A percentile compares a stretch with the other conserved stretches of the same genome.
These are phyloP conservation scores for Iguana delicatissima DNA, from an alignment of 2,797 vertebrate species.

Conservation along the genomic window DNA sequence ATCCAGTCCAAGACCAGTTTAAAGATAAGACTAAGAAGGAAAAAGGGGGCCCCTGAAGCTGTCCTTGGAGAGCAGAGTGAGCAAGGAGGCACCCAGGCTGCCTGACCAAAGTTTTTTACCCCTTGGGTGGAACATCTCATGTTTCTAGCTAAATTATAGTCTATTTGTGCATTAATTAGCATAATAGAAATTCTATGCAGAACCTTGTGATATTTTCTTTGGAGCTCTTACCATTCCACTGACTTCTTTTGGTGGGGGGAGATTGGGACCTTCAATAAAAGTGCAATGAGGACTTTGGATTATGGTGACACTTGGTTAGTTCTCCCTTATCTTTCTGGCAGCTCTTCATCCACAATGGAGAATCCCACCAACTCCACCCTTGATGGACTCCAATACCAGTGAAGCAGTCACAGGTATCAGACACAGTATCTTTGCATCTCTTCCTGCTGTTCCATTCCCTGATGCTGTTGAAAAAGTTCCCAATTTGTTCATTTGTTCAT, in stretches of 20 bases:
- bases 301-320: not conserved
- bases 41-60: no score
- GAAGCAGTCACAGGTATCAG: not conserved
- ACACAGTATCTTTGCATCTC: not conserved
- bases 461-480: not conserved
- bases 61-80: no score
- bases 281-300: not conserved
- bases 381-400: not conserved
- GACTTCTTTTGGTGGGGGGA: no score
- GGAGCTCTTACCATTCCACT: no score
- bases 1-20: not conserved
- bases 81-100: no score
- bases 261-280: not conserved
- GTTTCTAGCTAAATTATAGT: no score
- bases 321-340: not conserved
- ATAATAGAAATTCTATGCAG: no score
- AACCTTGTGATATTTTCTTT: no score
- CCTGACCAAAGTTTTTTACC: no score
- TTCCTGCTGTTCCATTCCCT: not conserved
- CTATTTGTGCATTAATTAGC: no score
- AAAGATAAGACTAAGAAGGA: not conserved
- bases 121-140: no score
- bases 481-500: not conserved
- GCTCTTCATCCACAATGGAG: constrained; percentile 21
- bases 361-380: not conserved